Conservation (phyloP, 2,113 vertebrate genomes). For the Brachionichthys hirsutus region DNA sequence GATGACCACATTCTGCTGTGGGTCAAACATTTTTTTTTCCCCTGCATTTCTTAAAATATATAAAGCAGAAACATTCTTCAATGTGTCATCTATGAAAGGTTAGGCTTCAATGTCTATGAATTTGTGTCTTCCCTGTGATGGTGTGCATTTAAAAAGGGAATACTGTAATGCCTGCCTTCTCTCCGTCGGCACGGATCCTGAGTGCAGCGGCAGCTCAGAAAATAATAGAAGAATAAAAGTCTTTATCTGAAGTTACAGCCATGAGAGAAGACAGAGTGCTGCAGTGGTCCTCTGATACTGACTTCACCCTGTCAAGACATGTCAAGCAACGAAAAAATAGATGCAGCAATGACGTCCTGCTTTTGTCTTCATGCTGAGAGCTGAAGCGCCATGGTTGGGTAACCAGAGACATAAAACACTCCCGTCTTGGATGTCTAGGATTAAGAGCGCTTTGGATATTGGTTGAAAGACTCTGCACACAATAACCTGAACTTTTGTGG, state of each 20-base stretch:
- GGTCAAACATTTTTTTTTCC: too few species aligned
- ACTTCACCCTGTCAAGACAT: slow-evolving; percentile 28
- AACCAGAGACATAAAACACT: too few species aligned
- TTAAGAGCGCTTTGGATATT: too few species aligned
- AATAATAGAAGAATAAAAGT: not conserved
- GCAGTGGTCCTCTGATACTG: slow-evolving; percentile 21
- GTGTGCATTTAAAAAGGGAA: not conserved
- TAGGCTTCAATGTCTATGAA: not conserved
- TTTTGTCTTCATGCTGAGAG: slow-evolving; percentile 3
- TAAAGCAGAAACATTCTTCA: not conserved
- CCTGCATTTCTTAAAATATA: slow-evolving; percentile 8
- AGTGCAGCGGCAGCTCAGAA: not conserved
- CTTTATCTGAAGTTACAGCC: slow-evolving; percentile 8
- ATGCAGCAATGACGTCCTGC: slow-evolving; percentile 2
- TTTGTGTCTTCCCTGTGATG: not conserved
- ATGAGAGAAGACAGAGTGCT: not conserved
- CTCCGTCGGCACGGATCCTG: not conserved
- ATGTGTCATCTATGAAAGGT: not conserved
- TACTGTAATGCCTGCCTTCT: not conserved
- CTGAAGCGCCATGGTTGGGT: too few species aligned
- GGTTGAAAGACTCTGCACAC: too few species aligned
- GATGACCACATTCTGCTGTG: too few species aligned
- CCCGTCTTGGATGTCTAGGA: too few species aligned
- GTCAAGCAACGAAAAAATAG: not conserved
- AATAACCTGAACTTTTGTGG: not conserved